Evolutionary conservation across 2,797 vertebrate species (phyloP), one percentile per base, ranked within the genome.

Genomic region (Amniataba percoides): DNA sequence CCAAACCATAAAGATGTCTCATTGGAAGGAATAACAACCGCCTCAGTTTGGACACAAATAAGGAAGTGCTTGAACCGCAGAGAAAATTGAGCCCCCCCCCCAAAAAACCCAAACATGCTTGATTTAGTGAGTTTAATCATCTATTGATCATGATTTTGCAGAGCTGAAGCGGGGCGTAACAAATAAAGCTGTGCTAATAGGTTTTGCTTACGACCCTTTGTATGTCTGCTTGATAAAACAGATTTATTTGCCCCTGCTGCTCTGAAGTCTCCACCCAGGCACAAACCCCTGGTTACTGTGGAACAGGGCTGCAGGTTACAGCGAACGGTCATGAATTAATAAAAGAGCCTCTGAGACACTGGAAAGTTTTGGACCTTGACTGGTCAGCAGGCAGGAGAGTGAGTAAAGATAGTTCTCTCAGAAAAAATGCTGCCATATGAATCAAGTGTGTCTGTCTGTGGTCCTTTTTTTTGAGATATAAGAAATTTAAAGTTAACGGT

Each of bases 111-210:
- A 65, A 60, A 82, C 34, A 14, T 10, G 45, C 36, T 48, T 58
- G 52, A 83, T 78, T 84, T 19, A 60, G 56, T 27, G 43, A 13
- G 15, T 87, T 87, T 80, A 84, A 71, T 71, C 66, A 75, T 51
- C 5, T 40, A 79, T 52, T 55, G 66, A 77, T 85, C 61, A 8
- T 15, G 55, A 39, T 53, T 56, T 66, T 65, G 55, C 60, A 43
- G 34, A 74, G 74, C 19, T 36, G 74, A 78, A 63, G 40, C 8
- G 48, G 14, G 18, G 21, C 68, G 49, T 48, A 60, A 59, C 67
- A 74, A 77, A 76, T 74, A 46, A 53, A 82, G 74, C 73, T 21
- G 36, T 57, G 39, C 25, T 40, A 62, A 63, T 52, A 52, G 56
- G 62, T 52, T 63, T 21, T 65, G 55, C 81, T 80, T 63, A 56